Evolutionary conservation across 2,888 invertebrate species (phyloP), one percentile per base, ranked within the genome.

Genomic region (Conistra vaccinii): DNA sequence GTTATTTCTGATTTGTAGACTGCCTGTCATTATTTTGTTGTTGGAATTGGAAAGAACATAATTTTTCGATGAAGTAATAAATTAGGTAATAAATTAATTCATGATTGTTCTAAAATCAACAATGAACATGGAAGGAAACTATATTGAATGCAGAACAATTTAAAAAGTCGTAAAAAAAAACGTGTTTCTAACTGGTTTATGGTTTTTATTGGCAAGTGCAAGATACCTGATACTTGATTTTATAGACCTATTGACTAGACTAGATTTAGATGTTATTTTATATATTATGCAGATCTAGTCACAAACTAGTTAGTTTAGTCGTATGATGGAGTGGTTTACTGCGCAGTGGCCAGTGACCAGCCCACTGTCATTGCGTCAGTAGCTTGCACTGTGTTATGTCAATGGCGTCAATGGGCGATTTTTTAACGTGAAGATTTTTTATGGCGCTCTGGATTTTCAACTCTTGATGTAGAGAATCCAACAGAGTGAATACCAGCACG

Each of bases 101-200:
- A 61, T 60, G 5, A 71, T 53, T n/a, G 6, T 42, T 26, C 17
- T 17, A 9, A 6, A 74, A 29, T 53, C 17, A 65, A 35, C 58
- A 63, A 57, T 51, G 1, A 20, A 39, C 7, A 32, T 39, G 6
- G 14, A 45, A 42, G 0, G 1, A 62, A 5, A 5, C 29, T 35
- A n/a, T 39, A 63, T 26, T 32, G 3, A 65, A 17, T 26, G 6
- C 3, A 45, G 3, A 55, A 79, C 32, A n/a, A n/a, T 42, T 58
- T 69, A 63, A 61, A 53, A 29, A n/a, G 32, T 32, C 39, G 12
- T 57, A 7, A 20, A 14, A 61, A 35, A 10, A 29, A 58, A 57
- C 73, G n/a, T 62, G 66, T 45, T 53, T 32, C 12, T 12, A 78
- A 42, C 83, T 29, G 35, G 78, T 80, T 80, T 48, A 23, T 53